Percentiles rank a stretch among this genome's conserved stretches.
Evolutionary conservation across 1,140 invertebrate genomes (phyloP).

Genomic region (Pectinophora gossypiella): DNA sequence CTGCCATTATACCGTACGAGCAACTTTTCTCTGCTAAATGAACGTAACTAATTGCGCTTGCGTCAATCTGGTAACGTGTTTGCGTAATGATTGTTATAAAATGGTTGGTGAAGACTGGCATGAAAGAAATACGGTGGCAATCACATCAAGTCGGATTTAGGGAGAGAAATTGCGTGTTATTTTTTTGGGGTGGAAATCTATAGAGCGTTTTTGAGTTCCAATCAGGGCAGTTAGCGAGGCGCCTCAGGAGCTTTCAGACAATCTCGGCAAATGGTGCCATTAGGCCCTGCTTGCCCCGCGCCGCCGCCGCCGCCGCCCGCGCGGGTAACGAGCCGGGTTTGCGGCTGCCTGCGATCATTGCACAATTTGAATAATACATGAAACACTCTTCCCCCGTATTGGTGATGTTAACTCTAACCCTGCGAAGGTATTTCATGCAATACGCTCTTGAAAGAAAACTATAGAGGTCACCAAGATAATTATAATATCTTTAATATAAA

Average conservation of each 20-base stretch:
- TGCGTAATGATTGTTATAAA: background rate
- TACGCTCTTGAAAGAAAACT: no score
- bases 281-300: no score
- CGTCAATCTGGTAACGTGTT: background rate
- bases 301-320: slow-evolving; percentile 31
- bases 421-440: no score
- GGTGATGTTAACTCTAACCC: no score
- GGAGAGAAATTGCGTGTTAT: slow-evolving; percentile 9
- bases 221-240: slow-evolving; percentile 22
- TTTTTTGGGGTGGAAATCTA: slow-evolving; percentile 10
- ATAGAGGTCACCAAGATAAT: no score
- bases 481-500: no score
- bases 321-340: slow-evolving; percentile 28
- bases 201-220: slow-evolving; percentile 12
- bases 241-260: slow-evolving; percentile 25
- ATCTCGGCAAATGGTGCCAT: slow-evolving; percentile 50
- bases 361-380: slow-evolving; percentile 55
- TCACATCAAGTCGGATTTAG: slow-evolving; percentile 6
- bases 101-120: no score
- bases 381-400: slow-evolving; percentile 16
- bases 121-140: slow-evolving; percentile 7
- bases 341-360: slow-evolving; percentile 29
- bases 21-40: background rate
- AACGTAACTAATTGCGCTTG: background rate
- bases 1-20: background rate